These are phyloP conservation scores for Ecdyonurus torrentis DNA, from an alignment of 2,888 invertebrate species.

Conservation along the genomic window DNA sequence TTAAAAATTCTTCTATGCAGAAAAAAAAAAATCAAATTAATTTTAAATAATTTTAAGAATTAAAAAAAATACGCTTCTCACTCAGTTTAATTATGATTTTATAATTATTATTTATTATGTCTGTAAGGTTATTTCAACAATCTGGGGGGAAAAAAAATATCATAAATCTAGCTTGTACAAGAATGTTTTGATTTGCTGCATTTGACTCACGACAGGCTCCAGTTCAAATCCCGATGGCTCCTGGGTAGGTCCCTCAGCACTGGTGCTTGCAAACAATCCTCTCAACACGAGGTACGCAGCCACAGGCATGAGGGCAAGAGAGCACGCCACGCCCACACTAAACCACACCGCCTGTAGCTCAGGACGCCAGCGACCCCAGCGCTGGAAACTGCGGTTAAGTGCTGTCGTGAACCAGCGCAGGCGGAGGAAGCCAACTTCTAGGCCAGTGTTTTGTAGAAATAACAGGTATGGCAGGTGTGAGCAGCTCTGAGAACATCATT, in stretches of 20 bases:
- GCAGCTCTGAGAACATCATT: constrained; percentile 47
- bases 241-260: constrained; percentile 7
- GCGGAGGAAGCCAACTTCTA: constrained; percentile 51
- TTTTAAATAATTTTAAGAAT: no score
- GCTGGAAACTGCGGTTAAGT: constrained; percentile 56
- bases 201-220: constrained; percentile 28
- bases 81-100: no score
- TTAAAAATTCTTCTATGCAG: no score
- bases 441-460: constrained; percentile 56
- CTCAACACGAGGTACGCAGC: constrained; percentile 29
- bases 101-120: no score
- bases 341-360: constrained; percentile 53
- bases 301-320: constrained; percentile 46
- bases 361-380: constrained; percentile 49
- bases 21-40: no score
- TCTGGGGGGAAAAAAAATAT: no score
- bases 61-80: no score
- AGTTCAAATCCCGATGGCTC: constrained; percentile 17
- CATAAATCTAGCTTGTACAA: no score
- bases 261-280: constrained; percentile 22
- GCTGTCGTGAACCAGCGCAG: constrained; percentile 64
- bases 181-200: no score
- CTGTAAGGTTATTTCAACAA: no score
- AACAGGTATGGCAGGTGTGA: constrained; percentile 66
- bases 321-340: constrained; percentile 42